phyloP scores from a whole-genome alignment of 2,888 invertebrate genomes.

The Plagodis dolabraria region DNA sequence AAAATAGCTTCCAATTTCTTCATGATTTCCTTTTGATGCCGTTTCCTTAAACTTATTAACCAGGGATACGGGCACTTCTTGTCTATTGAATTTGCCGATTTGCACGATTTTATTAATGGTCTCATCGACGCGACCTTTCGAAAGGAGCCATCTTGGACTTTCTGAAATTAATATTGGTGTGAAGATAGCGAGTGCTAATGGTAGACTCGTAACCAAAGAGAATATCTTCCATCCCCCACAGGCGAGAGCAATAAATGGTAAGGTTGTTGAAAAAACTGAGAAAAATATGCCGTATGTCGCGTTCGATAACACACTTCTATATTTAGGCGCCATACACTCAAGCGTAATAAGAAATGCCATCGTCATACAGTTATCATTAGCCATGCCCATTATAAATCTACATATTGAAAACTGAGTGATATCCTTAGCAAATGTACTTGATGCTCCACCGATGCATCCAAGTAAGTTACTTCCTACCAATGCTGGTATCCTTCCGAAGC shows the following conservation, averaged over 20 bases:
- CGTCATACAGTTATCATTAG: slow-evolving; percentile 63
- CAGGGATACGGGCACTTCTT: slow-evolving; percentile 51
- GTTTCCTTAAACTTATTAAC: slow-evolving; percentile 55
- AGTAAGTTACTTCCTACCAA: slow-evolving; percentile 51
- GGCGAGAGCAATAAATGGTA: slow-evolving; percentile 62
- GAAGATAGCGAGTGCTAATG: slow-evolving; percentile 52
- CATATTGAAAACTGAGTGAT: slow-evolving; percentile 54
- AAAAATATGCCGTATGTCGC: slow-evolving; percentile 61
- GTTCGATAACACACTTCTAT: slow-evolving; percentile 61
- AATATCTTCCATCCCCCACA: slow-evolving; percentile 63
- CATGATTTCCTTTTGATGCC: slow-evolving; percentile 33
- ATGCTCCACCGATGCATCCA: slow-evolving; percentile 56
- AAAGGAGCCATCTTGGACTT: slow-evolving; percentile 64
- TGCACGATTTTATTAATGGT: slow-evolving; percentile 53
- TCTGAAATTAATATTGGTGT: slow-evolving; percentile 59
- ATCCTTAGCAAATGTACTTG: slow-evolving; percentile 53
- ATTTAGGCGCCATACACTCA: slow-evolving; percentile 64
- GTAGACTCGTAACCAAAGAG: slow-evolving; percentile 59
- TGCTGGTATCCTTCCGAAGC: slow-evolving; percentile 62
- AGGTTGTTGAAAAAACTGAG: slow-evolving; percentile 44
- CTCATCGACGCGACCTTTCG: slow-evolving; percentile 59
- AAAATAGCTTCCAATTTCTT: slow-evolving; percentile 45
- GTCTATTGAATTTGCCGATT: slow-evolving; percentile 59
- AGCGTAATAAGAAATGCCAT: slow-evolving; percentile 61
- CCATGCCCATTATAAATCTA: slow-evolving; percentile 63